Evolutionary conservation across 1,140 invertebrate species (phyloP).

Genomic region (Augochlora pura): DNA sequence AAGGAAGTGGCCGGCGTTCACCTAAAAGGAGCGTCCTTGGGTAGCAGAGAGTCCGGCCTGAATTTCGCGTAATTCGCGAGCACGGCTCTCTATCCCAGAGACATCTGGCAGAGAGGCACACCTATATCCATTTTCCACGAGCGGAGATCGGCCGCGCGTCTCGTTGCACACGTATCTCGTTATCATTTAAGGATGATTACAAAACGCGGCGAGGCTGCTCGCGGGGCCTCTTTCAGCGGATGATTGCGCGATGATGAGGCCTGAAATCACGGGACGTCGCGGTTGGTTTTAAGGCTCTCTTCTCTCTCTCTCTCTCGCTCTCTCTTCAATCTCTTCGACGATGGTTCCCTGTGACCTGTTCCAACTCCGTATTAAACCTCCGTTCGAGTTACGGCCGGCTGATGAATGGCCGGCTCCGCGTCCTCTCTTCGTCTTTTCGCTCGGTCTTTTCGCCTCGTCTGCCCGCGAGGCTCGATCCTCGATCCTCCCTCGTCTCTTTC

Average conservation of each 20-base stretch:
- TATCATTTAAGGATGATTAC: constrained; percentile 72
- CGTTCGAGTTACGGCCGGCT: constrained; percentile 49
- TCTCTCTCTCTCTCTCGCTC: too few species aligned
- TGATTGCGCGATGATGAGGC: constrained; percentile 66
- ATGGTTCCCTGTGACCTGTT: constrained; percentile 32
- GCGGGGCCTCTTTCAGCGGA: constrained; percentile 51
- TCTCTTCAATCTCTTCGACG: constrained; percentile 20
- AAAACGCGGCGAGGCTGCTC: constrained; percentile 53
- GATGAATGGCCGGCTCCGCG: constrained; percentile 60
- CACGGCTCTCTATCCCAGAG: background rate
- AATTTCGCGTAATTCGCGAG: constrained; percentile 21
- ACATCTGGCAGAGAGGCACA: constrained; percentile 37
- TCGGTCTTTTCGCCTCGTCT: constrained; percentile 40
- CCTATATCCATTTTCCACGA: constrained; percentile 45
- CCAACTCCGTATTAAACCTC: constrained; percentile 27
- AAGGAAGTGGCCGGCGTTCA: background rate
- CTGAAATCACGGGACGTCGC: constrained; percentile 60
- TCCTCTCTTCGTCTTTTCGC: constrained; percentile 48
- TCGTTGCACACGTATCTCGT: constrained; percentile 58
- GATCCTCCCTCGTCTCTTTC: constrained; percentile 62
- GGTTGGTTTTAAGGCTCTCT: constrained; percentile 36
- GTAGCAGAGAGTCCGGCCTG: background rate
- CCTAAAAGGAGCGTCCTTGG: background rate
- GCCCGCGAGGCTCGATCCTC: constrained; percentile 51
- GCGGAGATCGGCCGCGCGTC: constrained; percentile 28